phyloP scores from a whole-genome alignment of 37 sponge, comb jelly and placozoan genomes.

The Tethya wilhelma region DNA sequence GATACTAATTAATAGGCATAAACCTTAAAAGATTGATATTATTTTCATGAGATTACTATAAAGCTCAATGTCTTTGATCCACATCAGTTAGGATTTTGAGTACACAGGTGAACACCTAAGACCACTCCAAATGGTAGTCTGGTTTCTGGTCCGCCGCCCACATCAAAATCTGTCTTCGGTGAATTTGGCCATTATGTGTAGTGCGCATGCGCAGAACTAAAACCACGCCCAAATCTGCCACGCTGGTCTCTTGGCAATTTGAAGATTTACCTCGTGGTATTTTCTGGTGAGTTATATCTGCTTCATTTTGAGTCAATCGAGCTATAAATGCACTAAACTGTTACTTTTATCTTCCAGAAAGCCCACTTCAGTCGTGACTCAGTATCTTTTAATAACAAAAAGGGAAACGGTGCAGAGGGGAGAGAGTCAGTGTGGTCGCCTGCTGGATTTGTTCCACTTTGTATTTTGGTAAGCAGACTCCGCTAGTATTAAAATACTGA shows the following conservation, averaged over 20 bases:
- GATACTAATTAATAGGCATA: too few species aligned
- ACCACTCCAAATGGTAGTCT: too few species aligned
- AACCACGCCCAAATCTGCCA: neutral
- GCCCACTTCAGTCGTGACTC: too few species aligned
- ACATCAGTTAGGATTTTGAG: too few species aligned
- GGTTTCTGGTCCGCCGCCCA: neutral
- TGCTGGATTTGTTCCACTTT: neutral
- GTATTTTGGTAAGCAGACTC: neutral
- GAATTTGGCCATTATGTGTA: neutral
- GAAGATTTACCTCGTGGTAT: neutral
- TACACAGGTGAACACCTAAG: too few species aligned
- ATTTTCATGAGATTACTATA: too few species aligned
- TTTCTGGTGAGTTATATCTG: conserved; percentile 12
- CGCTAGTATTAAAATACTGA: neutral
- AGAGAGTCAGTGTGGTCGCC: neutral
- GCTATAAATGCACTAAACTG: neutral
- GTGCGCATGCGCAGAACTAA: neutral
- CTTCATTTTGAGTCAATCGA: neutral
- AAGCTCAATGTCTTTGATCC: too few species aligned
- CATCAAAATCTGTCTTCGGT: neutral
- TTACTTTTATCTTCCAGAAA: neutral
- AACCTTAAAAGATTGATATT: too few species aligned
- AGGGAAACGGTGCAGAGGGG: neutral
- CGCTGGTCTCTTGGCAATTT: neutral
- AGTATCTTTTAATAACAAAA: too few species aligned